Evolutionary conservation across 2,888 invertebrate genomes (phyloP).

Genomic region (Tribolium freemani): DNA sequence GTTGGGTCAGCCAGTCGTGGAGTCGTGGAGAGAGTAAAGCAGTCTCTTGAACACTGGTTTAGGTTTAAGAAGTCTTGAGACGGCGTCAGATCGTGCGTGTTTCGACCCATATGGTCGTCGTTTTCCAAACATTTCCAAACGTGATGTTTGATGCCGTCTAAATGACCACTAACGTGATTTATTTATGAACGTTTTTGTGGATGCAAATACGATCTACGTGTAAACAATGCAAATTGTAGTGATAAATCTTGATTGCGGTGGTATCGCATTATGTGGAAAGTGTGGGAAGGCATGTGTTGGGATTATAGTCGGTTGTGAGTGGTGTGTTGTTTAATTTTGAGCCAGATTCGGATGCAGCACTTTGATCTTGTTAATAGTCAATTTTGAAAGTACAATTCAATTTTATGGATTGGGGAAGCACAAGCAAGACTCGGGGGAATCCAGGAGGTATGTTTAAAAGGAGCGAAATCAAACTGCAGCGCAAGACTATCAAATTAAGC

Average conservation of each 20-base stretch:
- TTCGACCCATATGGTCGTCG: constrained; percentile 26
- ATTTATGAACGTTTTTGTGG: constrained; percentile 18
- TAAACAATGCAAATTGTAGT: constrained; percentile 26
- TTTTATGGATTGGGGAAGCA: background rate
- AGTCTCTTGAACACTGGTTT: constrained; percentile 28
- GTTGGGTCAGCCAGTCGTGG: constrained; percentile 23
- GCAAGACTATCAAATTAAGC: too few relatives aligned
- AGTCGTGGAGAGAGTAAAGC: constrained; percentile 23
- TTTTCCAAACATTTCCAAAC: constrained; percentile 9
- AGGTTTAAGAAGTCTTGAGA: constrained; percentile 8
- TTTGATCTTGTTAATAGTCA: background rate
- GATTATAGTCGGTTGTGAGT: constrained; percentile 4
- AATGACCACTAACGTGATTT: constrained; percentile 2
- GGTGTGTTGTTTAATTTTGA: constrained; percentile 2
- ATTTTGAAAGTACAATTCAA: background rate
- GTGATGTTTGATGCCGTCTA: background rate
- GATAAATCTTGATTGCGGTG: constrained; percentile 25
- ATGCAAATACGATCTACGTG: constrained; percentile 21
- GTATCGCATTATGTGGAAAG: constrained; percentile 33
- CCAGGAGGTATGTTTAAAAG: background rate
- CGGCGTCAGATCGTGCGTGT: constrained; percentile 14
- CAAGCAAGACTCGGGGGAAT: background rate
- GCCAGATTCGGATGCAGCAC: background rate
- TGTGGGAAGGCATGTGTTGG: constrained; percentile 31
- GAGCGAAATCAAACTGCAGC: too few relatives aligned